These are phyloP conservation scores for Omphaloscelis lunosa DNA, from an alignment of 2,888 invertebrate species.

Conservation along the genomic window DNA sequence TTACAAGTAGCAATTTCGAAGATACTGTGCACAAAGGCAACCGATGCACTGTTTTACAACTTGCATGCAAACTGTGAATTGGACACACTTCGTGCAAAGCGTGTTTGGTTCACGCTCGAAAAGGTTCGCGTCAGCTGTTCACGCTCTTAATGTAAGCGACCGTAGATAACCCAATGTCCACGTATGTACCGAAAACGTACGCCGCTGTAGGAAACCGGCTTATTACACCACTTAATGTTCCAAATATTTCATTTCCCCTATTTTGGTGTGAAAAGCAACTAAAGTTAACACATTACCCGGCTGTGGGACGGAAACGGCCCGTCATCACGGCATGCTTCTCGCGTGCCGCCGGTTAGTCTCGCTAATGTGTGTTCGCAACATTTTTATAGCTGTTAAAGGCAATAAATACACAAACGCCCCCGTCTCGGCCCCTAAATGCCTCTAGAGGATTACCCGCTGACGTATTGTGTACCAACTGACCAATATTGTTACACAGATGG, in stretches of 20 bases:
- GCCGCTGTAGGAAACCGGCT: slow-evolving; percentile 11
- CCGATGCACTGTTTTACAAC: slow-evolving; percentile 26
- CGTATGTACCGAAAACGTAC: slow-evolving; percentile 14
- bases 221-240: slow-evolving; percentile 59
- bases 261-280: slow-evolving; percentile 65
- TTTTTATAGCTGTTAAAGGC: slow-evolving; percentile 83
- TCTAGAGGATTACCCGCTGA: slow-evolving; percentile 74
- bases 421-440: slow-evolving; percentile 63
- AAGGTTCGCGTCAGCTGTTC: slow-evolving; percentile 50
- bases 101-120: slow-evolving; percentile 25
- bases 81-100: slow-evolving; percentile 42
- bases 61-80: slow-evolving; percentile 42
- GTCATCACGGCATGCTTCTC: slow-evolving; percentile 79
- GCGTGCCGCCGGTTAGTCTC: slow-evolving; percentile 83
- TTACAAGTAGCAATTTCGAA: not conserved
- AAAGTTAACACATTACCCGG: slow-evolving; percentile 67
- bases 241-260: slow-evolving; percentile 68
- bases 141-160: slow-evolving; percentile 27
- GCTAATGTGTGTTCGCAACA: slow-evolving; percentile 84
- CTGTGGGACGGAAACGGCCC: slow-evolving; percentile 64
- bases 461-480: slow-evolving; percentile 72
- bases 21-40: slow-evolving; percentile 14
- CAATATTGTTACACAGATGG: slow-evolving; percentile 63
- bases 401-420: slow-evolving; percentile 77
- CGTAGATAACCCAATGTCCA: slow-evolving; percentile 24